phyloP scores from a whole-genome alignment of 2,888 invertebrate species.

The Lasioglossum morio region DNA sequence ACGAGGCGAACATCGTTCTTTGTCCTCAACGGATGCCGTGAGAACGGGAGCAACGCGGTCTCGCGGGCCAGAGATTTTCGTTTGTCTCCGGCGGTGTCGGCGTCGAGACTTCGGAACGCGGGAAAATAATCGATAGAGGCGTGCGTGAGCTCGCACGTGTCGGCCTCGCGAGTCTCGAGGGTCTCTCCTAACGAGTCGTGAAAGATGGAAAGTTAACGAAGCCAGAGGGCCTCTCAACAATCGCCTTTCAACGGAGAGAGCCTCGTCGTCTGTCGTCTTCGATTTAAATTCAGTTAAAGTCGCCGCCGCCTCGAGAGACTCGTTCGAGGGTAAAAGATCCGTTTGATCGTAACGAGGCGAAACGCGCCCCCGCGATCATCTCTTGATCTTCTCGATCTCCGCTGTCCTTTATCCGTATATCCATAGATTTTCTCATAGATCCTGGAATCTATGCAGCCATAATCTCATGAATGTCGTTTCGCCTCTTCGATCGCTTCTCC shows the following conservation, averaged over 20 bases:
- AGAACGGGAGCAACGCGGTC: conserved; percentile 11
- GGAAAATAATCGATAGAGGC: conserved; percentile 14
- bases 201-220: conserved; percentile 62
- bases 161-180: conserved; percentile 39
- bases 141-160: conserved; percentile 3
- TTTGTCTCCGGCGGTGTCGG: neutral
- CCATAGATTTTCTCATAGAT: too few species aligned
- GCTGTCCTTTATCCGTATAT: too few species aligned
- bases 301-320: neutral
- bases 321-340: neutral
- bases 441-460: neutral
- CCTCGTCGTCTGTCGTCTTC: conserved; percentile 42
- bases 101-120: neutral
- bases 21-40: neutral
- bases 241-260: conserved; percentile 49
- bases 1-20: neutral
- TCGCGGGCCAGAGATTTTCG: neutral
- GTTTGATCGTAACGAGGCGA: neutral
- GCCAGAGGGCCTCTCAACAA: conserved; percentile 44
- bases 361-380: neutral
- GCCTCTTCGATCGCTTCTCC: too few species aligned
- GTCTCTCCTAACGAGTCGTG: conserved; percentile 45
- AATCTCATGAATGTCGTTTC: neutral
- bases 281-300: conserved; percentile 65
- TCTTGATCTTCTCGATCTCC: neutral